A percentile compares a stretch with the other conserved stretches of the same genome.
phyloP scores from a whole-genome alignment of 2,113 vertebrate genomes.

The Nothobranchius kuhntae region DNA sequence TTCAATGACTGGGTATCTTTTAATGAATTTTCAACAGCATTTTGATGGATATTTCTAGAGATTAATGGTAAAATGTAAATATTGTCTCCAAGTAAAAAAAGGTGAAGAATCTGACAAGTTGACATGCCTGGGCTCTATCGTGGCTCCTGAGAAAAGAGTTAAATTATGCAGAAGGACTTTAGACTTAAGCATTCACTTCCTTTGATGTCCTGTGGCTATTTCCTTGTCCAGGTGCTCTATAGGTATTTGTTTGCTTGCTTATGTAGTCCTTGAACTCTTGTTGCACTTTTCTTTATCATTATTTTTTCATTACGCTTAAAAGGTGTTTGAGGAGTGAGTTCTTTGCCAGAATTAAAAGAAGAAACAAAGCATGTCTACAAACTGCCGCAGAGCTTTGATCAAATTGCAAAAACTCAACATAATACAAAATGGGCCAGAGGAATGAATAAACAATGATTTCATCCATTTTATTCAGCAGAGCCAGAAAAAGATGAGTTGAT shows the following conservation, averaged over 20 bases:
- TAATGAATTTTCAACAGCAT: no score
- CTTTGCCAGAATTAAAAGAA: conserved; percentile 8
- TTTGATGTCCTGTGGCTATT: conserved; percentile 36
- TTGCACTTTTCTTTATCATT: not conserved
- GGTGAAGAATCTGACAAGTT: conserved; percentile 8
- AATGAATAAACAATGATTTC: conserved; percentile 27
- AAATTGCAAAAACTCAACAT: not conserved
- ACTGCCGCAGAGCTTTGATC: conserved; percentile 6
- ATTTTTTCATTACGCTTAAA: conserved; percentile 7
- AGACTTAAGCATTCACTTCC: conserved; percentile 26
- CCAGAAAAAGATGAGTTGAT: conserved; percentile 17
- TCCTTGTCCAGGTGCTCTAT: conserved; percentile 27
- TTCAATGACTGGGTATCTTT: no score
- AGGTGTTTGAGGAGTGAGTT: conserved; percentile 11
- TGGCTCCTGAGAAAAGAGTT: not conserved
- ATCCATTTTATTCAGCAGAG: conserved; percentile 10
- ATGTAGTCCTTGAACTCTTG: conserved; percentile 11
- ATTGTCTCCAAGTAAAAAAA: not conserved
- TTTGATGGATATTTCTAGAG: no score
- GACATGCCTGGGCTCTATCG: not conserved
- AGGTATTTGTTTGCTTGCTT: conserved; percentile 6
- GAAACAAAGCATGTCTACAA: conserved; percentile 7
- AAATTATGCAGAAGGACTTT: conserved; percentile 21
- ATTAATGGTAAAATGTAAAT: not conserved
- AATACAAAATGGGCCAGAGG: conserved; percentile 8